Percentiles rank a stretch among this genome's conserved stretches.
phyloP scores from a whole-genome alignment of 2,888 invertebrate species.

The Epirrhoe alternata region DNA sequence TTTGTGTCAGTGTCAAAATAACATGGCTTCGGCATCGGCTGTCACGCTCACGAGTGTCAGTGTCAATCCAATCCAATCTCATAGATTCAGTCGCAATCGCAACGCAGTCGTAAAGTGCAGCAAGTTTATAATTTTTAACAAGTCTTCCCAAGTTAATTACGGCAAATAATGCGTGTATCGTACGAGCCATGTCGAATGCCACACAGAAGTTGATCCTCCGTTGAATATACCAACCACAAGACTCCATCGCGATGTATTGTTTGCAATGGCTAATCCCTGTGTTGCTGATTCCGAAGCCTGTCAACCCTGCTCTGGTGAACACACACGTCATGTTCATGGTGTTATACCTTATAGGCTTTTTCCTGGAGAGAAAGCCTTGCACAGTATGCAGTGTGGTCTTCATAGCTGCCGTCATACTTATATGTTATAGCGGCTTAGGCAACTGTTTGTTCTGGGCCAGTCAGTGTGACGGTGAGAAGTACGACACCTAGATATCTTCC shows the following conservation, averaged over 20 bases:
- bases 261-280: slow-evolving; percentile 99
- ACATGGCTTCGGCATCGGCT: background rate
- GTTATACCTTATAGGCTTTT: slow-evolving; percentile 97
- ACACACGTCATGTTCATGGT: slow-evolving; percentile 99
- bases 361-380: slow-evolving; percentile 97
- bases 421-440: slow-evolving; percentile 98
- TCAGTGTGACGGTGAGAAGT: slow-evolving; percentile 89
- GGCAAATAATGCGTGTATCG: slow-evolving; percentile 56
- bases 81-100: background rate
- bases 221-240: slow-evolving; percentile 30
- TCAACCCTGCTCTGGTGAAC: slow-evolving; percentile 97
- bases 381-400: slow-evolving; percentile 98
- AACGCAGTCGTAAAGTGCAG: slow-evolving; percentile 20
- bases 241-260: slow-evolving; percentile 91
- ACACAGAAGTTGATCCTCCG: slow-evolving; percentile 51
- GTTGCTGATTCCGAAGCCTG: slow-evolving; percentile 97
- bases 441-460: slow-evolving; percentile 97
- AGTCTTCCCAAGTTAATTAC: slow-evolving; percentile 3
- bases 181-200: slow-evolving; percentile 68
- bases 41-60: background rate
- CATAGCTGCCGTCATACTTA: slow-evolving; percentile 95
- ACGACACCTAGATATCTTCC: slow-evolving; percentile 76
- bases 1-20: background rate
- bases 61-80: background rate
- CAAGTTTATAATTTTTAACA: slow-evolving; percentile 13